Evolutionary conservation across 2,888 invertebrate species (phyloP).

Genomic region (Mylabris sibirica): DNA sequence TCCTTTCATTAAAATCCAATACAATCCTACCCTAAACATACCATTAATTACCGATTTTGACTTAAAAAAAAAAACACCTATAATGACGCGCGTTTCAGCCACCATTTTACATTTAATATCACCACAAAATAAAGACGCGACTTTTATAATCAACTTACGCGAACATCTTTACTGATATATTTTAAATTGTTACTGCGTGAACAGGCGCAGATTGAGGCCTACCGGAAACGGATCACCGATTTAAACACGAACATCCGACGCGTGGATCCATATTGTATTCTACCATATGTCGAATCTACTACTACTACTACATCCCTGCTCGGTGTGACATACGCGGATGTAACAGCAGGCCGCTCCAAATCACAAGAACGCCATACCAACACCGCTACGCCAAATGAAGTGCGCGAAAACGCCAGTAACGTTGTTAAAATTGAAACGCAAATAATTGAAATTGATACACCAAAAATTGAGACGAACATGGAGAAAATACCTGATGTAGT

Average conservation of each 20-base stretch:
- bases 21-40: slow-evolving; percentile 32
- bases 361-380: slow-evolving; percentile 48
- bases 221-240: slow-evolving; percentile 75
- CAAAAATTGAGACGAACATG: slow-evolving; percentile 26
- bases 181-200: slow-evolving; percentile 51
- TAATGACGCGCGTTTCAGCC: slow-evolving; percentile 57
- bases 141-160: slow-evolving; percentile 38
- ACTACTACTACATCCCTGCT: slow-evolving; percentile 59
- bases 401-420: slow-evolving; percentile 37
- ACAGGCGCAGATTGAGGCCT: slow-evolving; percentile 66
- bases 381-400: slow-evolving; percentile 39
- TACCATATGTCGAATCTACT: slow-evolving; percentile 59
- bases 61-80: slow-evolving; percentile 34
- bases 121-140: slow-evolving; percentile 27
- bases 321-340: slow-evolving; percentile 71
- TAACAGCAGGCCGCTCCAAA: slow-evolving; percentile 69
- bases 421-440: slow-evolving; percentile 26
- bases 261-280: slow-evolving; percentile 77
- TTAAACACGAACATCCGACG: slow-evolving; percentile 75
- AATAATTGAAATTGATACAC: slow-evolving; percentile 40
- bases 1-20: slow-evolving; percentile 23
- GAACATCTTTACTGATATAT: slow-evolving; percentile 48
- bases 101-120: slow-evolving; percentile 54
- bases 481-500: slow-evolving; percentile 34
- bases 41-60: slow-evolving; percentile 36